Percentiles rank a stretch among this genome's conserved stretches.
Conservation (phyloP, 2,888 invertebrate species). For the Disparrhopalites patrizii region DNA sequence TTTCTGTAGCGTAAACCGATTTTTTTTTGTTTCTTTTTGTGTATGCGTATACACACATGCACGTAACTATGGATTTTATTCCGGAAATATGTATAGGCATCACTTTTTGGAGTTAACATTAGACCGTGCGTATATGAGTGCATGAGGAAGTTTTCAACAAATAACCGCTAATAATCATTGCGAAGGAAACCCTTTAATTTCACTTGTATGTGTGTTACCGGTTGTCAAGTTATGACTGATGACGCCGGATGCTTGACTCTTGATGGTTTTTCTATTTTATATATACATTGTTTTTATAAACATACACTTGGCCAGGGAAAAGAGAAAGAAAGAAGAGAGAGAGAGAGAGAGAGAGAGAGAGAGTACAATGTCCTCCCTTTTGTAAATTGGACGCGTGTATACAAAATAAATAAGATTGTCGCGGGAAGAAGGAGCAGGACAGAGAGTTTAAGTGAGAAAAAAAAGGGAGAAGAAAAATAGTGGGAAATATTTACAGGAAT, state of each 20-base stretch:
- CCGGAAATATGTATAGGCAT: no score
- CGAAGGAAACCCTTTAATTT: constrained; percentile 6
- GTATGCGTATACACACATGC: no score
- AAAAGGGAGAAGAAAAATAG: no score
- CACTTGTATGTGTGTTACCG: neutral
- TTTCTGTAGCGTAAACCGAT: no score
- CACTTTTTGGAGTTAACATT: no score
- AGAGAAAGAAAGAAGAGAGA: no score
- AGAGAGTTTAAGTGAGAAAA: neutral
- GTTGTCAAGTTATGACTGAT: constrained; percentile 28
- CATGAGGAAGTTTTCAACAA: constrained; percentile 9
- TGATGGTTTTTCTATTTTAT: constrained; percentile 12
- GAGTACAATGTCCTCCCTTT: neutral
- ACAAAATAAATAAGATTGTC: no score
- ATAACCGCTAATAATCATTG: constrained; percentile 10
- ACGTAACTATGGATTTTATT: no score
- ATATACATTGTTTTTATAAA: constrained; percentile 20
- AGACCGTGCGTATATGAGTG: no score
- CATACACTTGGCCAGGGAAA: no score
- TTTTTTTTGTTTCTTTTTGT: no score
- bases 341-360: neutral
- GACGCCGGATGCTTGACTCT: constrained; percentile 25
- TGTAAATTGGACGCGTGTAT: neutral
- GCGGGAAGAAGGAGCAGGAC: neutral
- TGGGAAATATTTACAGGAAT: no score